These are phyloP conservation scores for Drosophila dunni DNA, from an alignment of 1,140 invertebrate genomes.

Conservation along the genomic window DNA sequence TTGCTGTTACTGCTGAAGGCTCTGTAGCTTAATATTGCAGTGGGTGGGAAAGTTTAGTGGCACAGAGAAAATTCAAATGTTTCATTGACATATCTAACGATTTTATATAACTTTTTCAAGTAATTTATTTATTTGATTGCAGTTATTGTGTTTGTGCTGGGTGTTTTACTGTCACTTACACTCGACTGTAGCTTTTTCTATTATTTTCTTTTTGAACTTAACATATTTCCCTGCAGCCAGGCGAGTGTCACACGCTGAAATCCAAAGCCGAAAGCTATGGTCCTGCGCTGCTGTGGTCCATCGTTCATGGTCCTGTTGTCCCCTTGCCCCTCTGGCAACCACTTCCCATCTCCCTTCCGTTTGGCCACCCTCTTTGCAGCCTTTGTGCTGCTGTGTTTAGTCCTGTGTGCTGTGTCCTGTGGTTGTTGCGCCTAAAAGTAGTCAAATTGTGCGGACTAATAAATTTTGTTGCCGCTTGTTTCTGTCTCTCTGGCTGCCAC, in stretches of 20 bases:
- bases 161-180: no score
- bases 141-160: no score
- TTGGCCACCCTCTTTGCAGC: slow-evolving; percentile 5
- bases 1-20: slow-evolving; percentile 1
- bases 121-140: no score
- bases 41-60: no score
- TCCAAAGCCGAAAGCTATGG: slow-evolving; percentile 40
- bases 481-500: slow-evolving; percentile 41
- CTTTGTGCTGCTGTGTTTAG: not conserved
- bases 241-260: slow-evolving; percentile 57
- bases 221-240: slow-evolving; percentile 67
- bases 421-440: slow-evolving; percentile 82
- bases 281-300: slow-evolving; percentile 42
- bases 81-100: no score
- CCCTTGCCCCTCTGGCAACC: not conserved
- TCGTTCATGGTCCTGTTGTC: not conserved
- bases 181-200: slow-evolving; percentile 7
- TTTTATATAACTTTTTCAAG: no score
- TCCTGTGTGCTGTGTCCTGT: slow-evolving; percentile 43
- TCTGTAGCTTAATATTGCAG: no score
- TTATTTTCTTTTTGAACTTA: slow-evolving; percentile 64
- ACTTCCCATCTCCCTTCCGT: not conserved
- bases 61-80: no score
- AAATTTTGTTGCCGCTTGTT: slow-evolving; percentile 80
- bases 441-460: slow-evolving; percentile 82